Evolutionary conservation across 1,140 invertebrate genomes (phyloP), one percentile per base, ranked within the genome.

Genomic region (Chymomyza costata): DNA sequence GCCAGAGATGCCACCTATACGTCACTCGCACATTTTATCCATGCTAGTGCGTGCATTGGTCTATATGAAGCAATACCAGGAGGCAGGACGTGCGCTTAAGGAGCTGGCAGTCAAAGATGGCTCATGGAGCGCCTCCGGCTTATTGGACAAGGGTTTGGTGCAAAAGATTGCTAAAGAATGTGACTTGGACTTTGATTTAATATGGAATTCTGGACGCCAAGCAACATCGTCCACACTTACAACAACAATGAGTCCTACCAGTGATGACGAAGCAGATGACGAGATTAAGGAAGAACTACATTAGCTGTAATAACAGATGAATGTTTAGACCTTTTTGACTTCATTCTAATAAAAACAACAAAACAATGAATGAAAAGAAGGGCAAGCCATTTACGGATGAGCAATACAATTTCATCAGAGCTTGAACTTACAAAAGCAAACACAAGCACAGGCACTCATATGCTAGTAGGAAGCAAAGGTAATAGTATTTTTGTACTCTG

Each of bases 281-380:
- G 82, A 85, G 47, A 85, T 85, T 45, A 64, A 76, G 43, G 82
- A 85, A 55, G 84, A 81, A 51, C 56, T 85, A 11, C 70, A 83
- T 18, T 84, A 57, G 31, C n/a, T n/a, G n/a, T n/a, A n/a, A n/a
- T n/a, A n/a, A n/a, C n/a, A n/a, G n/a, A n/a, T n/a, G n/a, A n/a
- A n/a, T n/a, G n/a, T n/a, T n/a, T n/a, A n/a, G n/a, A n/a, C n/a
- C n/a, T n/a, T n/a, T n/a, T n/a, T n/a, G n/a, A n/a, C n/a, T n/a
- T n/a, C n/a, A n/a, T n/a, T n/a, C n/a, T n/a, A n/a, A n/a, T n/a
- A n/a, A n/a, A n/a, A n/a, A n/a, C n/a, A n/a, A n/a, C n/a, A n/a
- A n/a, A n/a, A n/a, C n/a, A n/a, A n/a, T n/a, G n/a, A n/a, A n/a
- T n/a, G n/a, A n/a, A n/a, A n/a, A n/a, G n/a, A n/a, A n/a, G n/a